A percentile compares a stretch with the other conserved stretches of the same genome.
phyloP scores from a whole-genome alignment of 1,140 invertebrate species.

The Ephestia elutella region DNA sequence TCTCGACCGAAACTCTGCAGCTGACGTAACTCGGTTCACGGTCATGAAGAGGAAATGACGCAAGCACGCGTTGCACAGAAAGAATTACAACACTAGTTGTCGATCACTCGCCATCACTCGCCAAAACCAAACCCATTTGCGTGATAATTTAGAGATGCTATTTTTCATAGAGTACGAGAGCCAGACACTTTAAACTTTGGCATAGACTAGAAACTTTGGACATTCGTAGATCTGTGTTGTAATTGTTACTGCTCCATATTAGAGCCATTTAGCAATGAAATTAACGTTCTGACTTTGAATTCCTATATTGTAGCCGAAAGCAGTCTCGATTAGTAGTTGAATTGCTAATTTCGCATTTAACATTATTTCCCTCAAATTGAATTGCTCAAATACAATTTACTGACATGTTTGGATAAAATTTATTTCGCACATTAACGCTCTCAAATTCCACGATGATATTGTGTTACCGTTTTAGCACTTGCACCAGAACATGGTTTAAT shows the following conservation, averaged over 20 bases:
- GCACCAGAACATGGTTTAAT: no score
- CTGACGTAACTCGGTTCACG: constrained; percentile 68
- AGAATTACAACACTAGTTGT: constrained; percentile 42
- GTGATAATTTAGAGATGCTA: constrained; percentile 18
- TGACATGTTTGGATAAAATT: neutral
- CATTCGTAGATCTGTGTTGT: neutral
- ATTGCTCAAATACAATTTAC: neutral
- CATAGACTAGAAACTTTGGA: neutral
- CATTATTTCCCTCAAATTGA: neutral
- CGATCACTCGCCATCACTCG: no score
- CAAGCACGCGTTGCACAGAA: constrained; percentile 40
- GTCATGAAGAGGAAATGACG: constrained; percentile 70
- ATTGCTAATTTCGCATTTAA: constrained; percentile 3
- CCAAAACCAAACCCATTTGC: constrained; percentile 44
- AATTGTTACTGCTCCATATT: constrained; percentile 3
- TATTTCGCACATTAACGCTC: neutral
- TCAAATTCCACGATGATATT: no score
- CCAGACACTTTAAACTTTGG: neutral
- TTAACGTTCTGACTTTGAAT: constrained; percentile 10
- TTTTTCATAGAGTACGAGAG: neutral
- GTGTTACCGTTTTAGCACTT: no score
- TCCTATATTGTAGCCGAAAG: constrained; percentile 1
- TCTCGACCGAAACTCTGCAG: constrained; percentile 37
- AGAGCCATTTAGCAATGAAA: neutral
- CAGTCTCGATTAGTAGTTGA: constrained; percentile 1